Conservation (phyloP, 64 coral and sea anemone genomes). For the Stichodactyla helianthus region DNA sequence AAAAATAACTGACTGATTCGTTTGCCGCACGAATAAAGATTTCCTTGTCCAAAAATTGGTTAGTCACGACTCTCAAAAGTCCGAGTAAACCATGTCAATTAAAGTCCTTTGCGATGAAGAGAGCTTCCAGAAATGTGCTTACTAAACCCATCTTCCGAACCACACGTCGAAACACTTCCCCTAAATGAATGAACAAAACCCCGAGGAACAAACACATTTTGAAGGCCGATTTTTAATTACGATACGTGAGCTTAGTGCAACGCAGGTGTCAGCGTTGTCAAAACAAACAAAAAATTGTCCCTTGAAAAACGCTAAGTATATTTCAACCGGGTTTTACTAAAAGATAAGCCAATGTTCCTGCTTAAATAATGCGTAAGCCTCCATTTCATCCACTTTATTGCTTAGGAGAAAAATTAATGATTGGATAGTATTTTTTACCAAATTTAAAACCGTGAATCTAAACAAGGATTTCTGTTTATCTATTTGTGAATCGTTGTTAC, state of each 20-base stretch:
- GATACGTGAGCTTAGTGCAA: no score
- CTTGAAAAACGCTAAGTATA: not conserved
- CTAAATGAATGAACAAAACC: not conserved
- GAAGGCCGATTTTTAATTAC: slow-evolving; percentile 8
- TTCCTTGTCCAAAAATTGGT: not conserved
- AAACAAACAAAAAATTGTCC: not conserved
- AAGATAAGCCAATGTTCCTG: not conserved
- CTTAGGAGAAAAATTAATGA: no score
- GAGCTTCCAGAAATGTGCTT: not conserved
- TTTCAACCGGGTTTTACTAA: not conserved
- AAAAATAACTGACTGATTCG: not conserved
- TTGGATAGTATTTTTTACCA: no score
- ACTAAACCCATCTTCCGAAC: not conserved
- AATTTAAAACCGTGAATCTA: no score
- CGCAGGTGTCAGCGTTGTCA: not conserved
- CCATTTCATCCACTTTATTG: no score
- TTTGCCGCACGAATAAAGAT: not conserved
- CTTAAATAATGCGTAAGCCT: no score
- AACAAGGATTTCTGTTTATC: no score
- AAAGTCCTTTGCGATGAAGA: not conserved
- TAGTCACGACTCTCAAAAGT: not conserved
- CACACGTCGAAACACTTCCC: not conserved
- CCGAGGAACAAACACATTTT: not conserved
- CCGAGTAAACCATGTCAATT: not conserved
- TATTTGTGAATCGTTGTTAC: no score